Conservation (phyloP, 2,113 vertebrate genomes). For the Cynopterus brachyotis region DNA sequence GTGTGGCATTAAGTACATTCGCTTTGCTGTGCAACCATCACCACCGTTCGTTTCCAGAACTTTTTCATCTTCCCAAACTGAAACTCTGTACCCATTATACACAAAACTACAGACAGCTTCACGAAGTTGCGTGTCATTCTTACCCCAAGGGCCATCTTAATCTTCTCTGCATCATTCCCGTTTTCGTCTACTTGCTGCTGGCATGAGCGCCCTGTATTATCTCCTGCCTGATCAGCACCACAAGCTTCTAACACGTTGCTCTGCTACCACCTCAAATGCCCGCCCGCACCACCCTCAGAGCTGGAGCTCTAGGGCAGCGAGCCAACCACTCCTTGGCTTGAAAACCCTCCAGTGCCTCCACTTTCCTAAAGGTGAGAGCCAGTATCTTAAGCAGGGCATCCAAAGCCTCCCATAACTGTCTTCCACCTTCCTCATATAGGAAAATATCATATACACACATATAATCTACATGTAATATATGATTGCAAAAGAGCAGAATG, state of each 20-base stretch:
- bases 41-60: neutral
- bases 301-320: neutral
- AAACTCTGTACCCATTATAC: neutral
- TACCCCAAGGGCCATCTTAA: neutral
- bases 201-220: neutral
- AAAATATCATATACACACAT: neutral
- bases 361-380: neutral
- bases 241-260: neutral
- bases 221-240: neutral
- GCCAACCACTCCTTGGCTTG: neutral
- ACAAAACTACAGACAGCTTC: neutral
- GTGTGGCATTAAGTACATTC: neutral
- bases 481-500: neutral
- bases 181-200: neutral
- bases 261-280: neutral
- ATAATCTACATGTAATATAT: neutral
- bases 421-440: neutral
- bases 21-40: too few relatives aligned
- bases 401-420: neutral
- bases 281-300: too few relatives aligned
- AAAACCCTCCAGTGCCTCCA: accelerated
- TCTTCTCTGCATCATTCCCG: neutral
- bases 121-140: neutral
- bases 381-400: neutral
- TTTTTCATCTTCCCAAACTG: neutral